phyloP scores from a whole-genome alignment of 2,113 vertebrate genomes.

The Aegypius monachus region DNA sequence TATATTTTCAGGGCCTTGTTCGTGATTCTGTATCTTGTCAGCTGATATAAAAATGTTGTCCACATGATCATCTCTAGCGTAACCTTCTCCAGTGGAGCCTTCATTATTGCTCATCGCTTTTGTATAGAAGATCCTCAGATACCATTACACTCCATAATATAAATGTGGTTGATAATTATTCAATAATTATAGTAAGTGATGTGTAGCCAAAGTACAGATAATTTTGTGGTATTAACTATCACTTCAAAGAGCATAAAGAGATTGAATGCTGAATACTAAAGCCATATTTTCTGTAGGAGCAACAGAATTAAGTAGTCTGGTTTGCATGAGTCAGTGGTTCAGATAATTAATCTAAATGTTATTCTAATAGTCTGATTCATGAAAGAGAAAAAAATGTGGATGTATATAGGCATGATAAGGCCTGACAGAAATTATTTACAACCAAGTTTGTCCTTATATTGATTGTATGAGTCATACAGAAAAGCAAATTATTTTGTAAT shows the following conservation, averaged over 20 bases:
- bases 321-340: constrained; percentile 36
- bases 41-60: background rate
- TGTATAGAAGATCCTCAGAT: background rate
- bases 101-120: background rate
- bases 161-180: background rate
- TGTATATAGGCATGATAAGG: background rate
- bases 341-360: constrained; percentile 23
- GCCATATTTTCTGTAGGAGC: background rate
- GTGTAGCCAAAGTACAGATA: background rate
- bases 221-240: background rate
- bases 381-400: background rate
- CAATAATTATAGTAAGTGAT: background rate
- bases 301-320: background rate
- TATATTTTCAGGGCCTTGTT: background rate
- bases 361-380: constrained; percentile 34
- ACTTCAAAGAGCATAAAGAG: background rate
- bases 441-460: background rate
- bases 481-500: constrained; percentile 11
- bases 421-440: constrained; percentile 15
- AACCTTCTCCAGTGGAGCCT: background rate
- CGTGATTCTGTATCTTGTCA: background rate
- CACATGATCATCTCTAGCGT: background rate
- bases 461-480: constrained; percentile 20
- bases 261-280: background rate
- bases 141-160: background rate